Conservation (phyloP, 53 echinoderm and acorn worm genomes). For the Crossaster papposus region DNA sequence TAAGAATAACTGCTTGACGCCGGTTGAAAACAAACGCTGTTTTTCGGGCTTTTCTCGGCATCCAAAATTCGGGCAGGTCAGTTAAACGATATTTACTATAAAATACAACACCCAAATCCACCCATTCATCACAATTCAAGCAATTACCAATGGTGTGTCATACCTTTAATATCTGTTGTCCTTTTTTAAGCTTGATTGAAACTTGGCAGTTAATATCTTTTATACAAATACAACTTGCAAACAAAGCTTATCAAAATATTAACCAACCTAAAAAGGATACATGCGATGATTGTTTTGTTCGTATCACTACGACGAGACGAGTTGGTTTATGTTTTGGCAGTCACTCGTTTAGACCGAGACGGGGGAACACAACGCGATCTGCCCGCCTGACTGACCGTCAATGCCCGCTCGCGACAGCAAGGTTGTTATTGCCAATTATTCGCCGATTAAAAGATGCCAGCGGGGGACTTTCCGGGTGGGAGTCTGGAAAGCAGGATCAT, state of each 20-base stretch:
- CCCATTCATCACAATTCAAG: no score
- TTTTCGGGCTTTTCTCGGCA: no score
- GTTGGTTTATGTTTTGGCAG: conserved; percentile 1
- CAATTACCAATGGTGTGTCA: no score
- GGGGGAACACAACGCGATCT: conserved; percentile 19
- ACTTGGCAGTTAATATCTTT: not conserved
- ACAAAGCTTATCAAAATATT: not conserved
- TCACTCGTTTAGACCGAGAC: not conserved
- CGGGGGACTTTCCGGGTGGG: conserved; percentile 10
- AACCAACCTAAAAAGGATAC: not conserved
- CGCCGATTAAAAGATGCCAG: conserved; percentile 22
- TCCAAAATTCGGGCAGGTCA: no score
- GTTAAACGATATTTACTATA: no score
- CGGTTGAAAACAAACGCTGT: no score
- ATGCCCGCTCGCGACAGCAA: conserved; percentile 6
- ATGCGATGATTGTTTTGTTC: not conserved
- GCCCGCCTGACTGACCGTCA: conserved; percentile 31
- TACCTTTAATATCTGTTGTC: no score
- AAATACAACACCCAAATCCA: no score
- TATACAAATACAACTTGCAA: not conserved
- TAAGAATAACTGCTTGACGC: no score
- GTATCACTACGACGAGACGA: not conserved
- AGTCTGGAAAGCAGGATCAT: not conserved
- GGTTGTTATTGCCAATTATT: conserved; percentile 43
- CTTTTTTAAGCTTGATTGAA: not conserved